phyloP scores from a whole-genome alignment of 2,888 invertebrate species.

The Caradrina kadenii region DNA sequence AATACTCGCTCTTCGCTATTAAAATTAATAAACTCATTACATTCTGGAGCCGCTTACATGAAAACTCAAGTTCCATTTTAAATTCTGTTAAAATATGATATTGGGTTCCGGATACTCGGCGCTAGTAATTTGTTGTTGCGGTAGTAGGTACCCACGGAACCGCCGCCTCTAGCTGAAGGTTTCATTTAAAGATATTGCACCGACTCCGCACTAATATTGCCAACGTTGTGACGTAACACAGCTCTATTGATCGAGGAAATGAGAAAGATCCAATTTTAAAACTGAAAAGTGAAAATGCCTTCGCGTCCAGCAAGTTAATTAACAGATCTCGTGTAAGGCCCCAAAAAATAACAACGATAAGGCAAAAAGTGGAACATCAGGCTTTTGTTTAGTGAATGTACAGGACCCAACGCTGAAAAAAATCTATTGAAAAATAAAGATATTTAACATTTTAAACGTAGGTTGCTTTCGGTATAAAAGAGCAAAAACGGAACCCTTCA shows the following conservation, averaged over 20 bases:
- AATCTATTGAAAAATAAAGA: neutral
- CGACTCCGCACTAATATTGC: slow-evolving; percentile 50
- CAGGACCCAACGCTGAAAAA: slow-evolving; percentile 1
- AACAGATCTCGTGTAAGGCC: slow-evolving; percentile 29
- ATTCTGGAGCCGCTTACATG: slow-evolving; percentile 15
- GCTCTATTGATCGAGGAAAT: slow-evolving; percentile 58
- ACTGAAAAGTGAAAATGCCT: slow-evolving; percentile 44
- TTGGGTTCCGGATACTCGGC: slow-evolving; percentile 36
- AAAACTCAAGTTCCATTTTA: slow-evolving; percentile 37
- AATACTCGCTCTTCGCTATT: slow-evolving; percentile 12
- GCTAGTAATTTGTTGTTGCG: slow-evolving; percentile 70
- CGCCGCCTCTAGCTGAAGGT: slow-evolving; percentile 63
- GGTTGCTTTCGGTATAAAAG: slow-evolving; percentile 3
- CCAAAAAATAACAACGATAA: slow-evolving; percentile 42
- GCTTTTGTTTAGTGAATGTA: slow-evolving; percentile 17
- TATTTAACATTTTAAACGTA: neutral
- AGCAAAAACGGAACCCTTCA: neutral
- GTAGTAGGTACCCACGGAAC: slow-evolving; percentile 61
- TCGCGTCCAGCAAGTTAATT: slow-evolving; percentile 50
- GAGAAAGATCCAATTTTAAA: slow-evolving; percentile 56
- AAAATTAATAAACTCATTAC: slow-evolving; percentile 31
- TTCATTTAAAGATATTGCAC: slow-evolving; percentile 76
- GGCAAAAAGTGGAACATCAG: slow-evolving; percentile 34
- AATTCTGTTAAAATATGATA: slow-evolving; percentile 42
- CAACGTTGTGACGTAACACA: slow-evolving; percentile 34